These are phyloP conservation scores for Dryobota labecula DNA, from an alignment of 2,888 invertebrate species.

Conservation along the genomic window DNA sequence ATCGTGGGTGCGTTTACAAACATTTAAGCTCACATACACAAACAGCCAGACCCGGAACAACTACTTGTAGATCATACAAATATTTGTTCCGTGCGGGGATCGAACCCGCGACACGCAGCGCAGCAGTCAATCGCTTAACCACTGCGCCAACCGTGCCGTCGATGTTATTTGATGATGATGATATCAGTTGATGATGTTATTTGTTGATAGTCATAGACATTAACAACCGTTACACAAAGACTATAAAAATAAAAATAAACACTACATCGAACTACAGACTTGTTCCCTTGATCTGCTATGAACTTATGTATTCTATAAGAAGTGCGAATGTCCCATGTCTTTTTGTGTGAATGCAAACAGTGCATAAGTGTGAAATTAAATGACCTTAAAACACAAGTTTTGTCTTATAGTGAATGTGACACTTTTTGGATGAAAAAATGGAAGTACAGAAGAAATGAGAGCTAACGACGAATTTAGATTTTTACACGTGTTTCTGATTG, in stretches of 20 bases:
- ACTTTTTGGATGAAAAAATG: not conserved
- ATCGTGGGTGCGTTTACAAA: no score
- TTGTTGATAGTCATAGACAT: no score
- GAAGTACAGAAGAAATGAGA: not conserved
- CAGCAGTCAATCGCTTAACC: no score
- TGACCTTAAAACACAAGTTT: slow-evolving; percentile 14
- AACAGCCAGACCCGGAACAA: no score
- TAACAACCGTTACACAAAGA: not conserved
- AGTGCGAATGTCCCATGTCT: not conserved
- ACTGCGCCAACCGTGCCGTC: no score
- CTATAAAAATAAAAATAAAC: not conserved
- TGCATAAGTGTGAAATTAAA: slow-evolving; percentile 15
- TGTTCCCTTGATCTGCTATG: not conserved
- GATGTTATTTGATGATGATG: no score
- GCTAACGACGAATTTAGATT: not conserved
- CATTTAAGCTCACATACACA: no score
- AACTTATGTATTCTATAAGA: slow-evolving; percentile 30
- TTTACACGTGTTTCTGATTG: not conserved
- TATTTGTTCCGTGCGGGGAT: no score
- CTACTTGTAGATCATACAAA: no score
- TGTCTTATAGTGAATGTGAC: not conserved
- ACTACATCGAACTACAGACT: not conserved
- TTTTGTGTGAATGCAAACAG: slow-evolving; percentile 20
- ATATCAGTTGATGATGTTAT: no score
- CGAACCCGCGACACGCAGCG: no score